Conservation (phyloP, 2,113 vertebrate genomes). For the Mellivora capensis region DNA sequence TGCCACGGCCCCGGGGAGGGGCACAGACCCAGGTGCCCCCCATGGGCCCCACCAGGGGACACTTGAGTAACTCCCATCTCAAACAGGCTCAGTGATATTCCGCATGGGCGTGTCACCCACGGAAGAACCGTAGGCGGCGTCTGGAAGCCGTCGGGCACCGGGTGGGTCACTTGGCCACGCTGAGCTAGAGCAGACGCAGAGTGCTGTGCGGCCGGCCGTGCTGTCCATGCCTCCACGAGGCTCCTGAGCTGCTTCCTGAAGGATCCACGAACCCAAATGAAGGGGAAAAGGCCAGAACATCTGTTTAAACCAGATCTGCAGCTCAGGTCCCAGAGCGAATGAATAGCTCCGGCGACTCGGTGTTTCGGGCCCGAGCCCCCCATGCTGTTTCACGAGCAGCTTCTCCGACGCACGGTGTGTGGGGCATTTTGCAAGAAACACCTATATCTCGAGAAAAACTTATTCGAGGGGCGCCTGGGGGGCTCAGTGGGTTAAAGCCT, state of each 20-base stretch:
- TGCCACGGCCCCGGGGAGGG: fast-evolving
- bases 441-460: not conserved
- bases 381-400: too few species aligned
- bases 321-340: not conserved
- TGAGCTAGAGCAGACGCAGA: not conserved
- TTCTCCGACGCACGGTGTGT: not conserved
- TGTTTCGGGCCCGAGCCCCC: not conserved
- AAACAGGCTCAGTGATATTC: not conserved
- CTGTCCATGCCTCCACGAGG: not conserved
- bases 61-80: not conserved
- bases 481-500: too few species aligned
- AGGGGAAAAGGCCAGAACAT: not conserved
- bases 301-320: not conserved
- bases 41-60: not conserved
- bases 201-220: not conserved
- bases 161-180: not conserved
- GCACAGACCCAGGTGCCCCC: fast-evolving
- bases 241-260: not conserved
- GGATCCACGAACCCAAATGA: not conserved
- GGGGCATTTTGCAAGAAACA: not conserved
- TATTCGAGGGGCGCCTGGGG: too few species aligned
- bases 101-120: not conserved
- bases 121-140: not conserved
- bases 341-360: not conserved
- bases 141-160: not conserved